Conservation (phyloP, 2,113 vertebrate genomes). For the Oryzias curvinotus region DNA sequence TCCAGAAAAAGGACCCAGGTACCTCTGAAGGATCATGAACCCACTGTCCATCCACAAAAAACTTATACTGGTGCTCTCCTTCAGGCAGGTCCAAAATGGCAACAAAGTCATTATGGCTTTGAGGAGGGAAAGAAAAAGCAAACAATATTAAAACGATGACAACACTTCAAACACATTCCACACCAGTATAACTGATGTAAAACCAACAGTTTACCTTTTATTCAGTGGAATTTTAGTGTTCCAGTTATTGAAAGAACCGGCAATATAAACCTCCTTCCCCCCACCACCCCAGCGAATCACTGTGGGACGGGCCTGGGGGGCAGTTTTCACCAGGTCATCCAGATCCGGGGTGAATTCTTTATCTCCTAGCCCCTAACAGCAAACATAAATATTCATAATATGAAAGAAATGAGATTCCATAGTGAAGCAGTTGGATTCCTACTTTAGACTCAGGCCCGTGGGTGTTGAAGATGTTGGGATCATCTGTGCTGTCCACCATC, state of each 20-base stretch:
- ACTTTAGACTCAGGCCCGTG: conserved; percentile 87
- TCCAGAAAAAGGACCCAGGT: conserved; percentile 19
- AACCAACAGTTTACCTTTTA: conserved; percentile 82
- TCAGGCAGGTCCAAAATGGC: conserved; percentile 96
- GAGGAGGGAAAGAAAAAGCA: conserved; percentile 5
- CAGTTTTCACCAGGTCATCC: conserved; percentile 86
- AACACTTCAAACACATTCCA: background rate
- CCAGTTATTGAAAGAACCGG: conserved; percentile 98
- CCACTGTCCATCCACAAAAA: conserved; percentile 99
- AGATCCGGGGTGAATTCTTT: conserved; percentile 89
- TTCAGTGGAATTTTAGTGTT: conserved; percentile 94
- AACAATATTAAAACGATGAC: background rate
- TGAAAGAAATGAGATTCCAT: background rate
- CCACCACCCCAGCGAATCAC: conserved; percentile 97
- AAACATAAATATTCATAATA: background rate
- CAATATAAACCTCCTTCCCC: conserved; percentile 94
- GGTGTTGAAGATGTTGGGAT: conserved; percentile 92
- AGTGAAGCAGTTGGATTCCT: background rate
- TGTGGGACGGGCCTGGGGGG: conserved; percentile 90
- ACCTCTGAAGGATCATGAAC: conserved; percentile 95
- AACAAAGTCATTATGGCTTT: conserved; percentile 96
- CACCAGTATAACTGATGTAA: too few species aligned
- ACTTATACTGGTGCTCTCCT: conserved; percentile 98
- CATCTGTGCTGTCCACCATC: conserved; percentile 96
- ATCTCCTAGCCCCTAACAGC: conserved; percentile 80